phyloP scores from a whole-genome alignment of 2,888 invertebrate species.

The Drosophila atripex region DNA sequence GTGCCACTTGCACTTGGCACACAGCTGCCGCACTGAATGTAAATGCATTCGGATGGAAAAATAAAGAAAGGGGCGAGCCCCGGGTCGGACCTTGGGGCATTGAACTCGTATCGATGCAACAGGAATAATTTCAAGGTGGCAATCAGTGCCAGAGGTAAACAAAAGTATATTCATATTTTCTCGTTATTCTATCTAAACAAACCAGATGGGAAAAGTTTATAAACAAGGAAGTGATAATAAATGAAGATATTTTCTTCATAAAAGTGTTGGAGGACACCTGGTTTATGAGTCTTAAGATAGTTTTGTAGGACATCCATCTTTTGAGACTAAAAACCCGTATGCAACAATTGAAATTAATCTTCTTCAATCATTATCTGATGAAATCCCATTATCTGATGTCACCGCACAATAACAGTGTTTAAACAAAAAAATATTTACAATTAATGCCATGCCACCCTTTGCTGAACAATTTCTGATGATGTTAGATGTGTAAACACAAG shows the following conservation, averaged over 20 bases:
- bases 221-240: not conserved
- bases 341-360: constrained; percentile 11
- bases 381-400: constrained; percentile 23
- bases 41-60: constrained; percentile 10
- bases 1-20: constrained; percentile 61
- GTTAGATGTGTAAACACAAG: constrained; percentile 46
- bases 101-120: constrained; percentile 42
- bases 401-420: constrained; percentile 37
- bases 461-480: constrained; percentile 34
- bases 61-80: not conserved
- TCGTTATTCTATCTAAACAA: constrained; percentile 5
- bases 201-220: not conserved
- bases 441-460: constrained; percentile 27
- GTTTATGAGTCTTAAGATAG: no score
- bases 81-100: constrained; percentile 4
- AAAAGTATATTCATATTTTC: constrained; percentile 26
- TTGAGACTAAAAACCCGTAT: no score
- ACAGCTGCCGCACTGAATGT: constrained; percentile 11
- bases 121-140: constrained; percentile 54
- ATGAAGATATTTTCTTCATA: not conserved
- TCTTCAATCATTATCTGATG: constrained; percentile 2
- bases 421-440: constrained; percentile 14
- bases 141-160: not conserved
- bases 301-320: no score
- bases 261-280: no score